These are phyloP conservation scores for Uromys caudimaculatus DNA, from an alignment of 2,797 vertebrate species.

Conservation along the genomic window DNA sequence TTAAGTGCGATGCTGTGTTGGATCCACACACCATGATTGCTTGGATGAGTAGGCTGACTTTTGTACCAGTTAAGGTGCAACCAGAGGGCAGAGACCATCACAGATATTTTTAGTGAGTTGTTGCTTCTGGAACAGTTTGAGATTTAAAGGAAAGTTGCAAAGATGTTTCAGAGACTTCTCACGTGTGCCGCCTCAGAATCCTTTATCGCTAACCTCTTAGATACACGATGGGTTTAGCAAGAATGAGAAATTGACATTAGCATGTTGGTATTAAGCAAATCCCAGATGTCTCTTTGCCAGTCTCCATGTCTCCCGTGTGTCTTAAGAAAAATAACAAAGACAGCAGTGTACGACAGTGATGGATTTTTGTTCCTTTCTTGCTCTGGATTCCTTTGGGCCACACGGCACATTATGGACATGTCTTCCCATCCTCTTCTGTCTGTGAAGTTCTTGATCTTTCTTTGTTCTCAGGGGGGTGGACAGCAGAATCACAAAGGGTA, in stretches of 20 bases:
- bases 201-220: background rate
- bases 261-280: background rate
- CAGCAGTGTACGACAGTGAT: too few species aligned
- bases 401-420: background rate
- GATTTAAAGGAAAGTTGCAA: background rate
- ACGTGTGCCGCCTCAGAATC: background rate
- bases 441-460: background rate
- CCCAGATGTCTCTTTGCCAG: background rate
- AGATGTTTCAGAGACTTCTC: background rate
- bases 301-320: background rate
- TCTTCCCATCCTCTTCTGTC: background rate
- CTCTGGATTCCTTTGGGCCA: background rate
- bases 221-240: background rate
- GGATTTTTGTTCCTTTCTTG: background rate
- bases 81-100: background rate
- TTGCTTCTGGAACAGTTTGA: slow-evolving; percentile 51
- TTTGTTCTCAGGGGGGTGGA: background rate
- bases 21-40: background rate
- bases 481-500: background rate
- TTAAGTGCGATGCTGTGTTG: background rate
- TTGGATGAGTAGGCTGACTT: background rate
- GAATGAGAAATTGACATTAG: background rate
- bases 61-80: background rate
- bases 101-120: background rate
- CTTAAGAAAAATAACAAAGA: background rate